Evolutionary conservation across 2,113 vertebrate species (phyloP), one percentile per base, ranked within the genome.

Genomic region (Poicephalus meyeri): DNA sequence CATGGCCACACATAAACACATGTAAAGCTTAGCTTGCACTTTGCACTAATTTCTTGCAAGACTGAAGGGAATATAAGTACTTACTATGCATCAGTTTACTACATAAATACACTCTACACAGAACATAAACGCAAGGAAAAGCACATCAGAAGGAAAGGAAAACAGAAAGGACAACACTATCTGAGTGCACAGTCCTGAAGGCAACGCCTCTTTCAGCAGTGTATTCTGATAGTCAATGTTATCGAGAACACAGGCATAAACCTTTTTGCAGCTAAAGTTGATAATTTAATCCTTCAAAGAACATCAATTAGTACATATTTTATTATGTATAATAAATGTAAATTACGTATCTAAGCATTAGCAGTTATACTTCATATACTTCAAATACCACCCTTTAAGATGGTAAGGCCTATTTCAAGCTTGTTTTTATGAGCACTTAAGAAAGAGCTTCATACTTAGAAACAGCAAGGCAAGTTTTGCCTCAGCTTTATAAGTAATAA

Each of bases 271-370:
- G 88, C 91, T 93, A 72, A 52, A 94, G 87, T 16, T 81, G 74
- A 66, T 83, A 2, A 78, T 94, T 95, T 94, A 93, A 87, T 93
- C 60, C 79, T 81, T 88, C 63, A 92, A 79, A 88, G 74, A 96
- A 96, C 86, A 89, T 88, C 66, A 93, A 89, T 82, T 94, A 96
- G 86, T 92, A 79, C 55, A 18, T 84, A 81, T 60, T 97, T 96
- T 95, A 93, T 93, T 95, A 91, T 56, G 58, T n/a, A 72, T 92
- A 87, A 92, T 95, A 95, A 89, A 84, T 61, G 31, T 56, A 92
- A 96, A 89, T 96, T 74, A 87, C 46, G 10, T 79, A 88, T 76
- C 77, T 93, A 69, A 95, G 86, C 65, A 69, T 83, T 90, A 90
- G 64, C 73, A 96, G 84, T 93, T 91, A 92, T 42, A 89, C 73